A percentile compares a stretch with the other conserved stretches of the same genome.
These are phyloP conservation scores for Patella vulgata DNA, from an alignment of 1,140 invertebrate species.

Conservation along the genomic window DNA sequence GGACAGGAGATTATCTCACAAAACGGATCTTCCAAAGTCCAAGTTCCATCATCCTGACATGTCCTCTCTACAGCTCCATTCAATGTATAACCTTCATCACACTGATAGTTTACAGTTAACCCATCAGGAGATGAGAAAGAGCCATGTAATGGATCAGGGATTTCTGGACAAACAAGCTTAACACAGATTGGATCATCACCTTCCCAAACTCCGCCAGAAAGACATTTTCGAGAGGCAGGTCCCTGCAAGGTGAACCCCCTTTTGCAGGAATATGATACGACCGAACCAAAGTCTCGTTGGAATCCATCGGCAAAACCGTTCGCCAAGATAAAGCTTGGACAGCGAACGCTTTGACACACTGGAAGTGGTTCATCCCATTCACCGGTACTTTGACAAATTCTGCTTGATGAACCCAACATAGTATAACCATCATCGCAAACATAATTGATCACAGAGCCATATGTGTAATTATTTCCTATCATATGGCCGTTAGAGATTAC, in stretches of 20 bases:
- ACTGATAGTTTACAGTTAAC: conserved; percentile 39
- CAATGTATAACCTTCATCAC: conserved; percentile 52
- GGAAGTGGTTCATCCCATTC: conserved; percentile 77
- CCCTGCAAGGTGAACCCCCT: conserved; percentile 66
- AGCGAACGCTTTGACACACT: conserved; percentile 45
- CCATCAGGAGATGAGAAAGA: conserved; percentile 90
- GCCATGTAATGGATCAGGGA: conserved; percentile 73
- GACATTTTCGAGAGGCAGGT: conserved; percentile 45
- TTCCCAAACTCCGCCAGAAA: conserved; percentile 87
- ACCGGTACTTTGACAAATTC: conserved; percentile 82
- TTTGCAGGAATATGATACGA: conserved; percentile 66
- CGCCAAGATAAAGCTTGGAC: conserved; percentile 31
- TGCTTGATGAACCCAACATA: conserved; percentile 43
- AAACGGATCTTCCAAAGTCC: conserved; percentile 74
- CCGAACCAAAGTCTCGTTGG: conserved; percentile 38
- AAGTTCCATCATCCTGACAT: conserved; percentile 56
- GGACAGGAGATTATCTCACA: conserved; percentile 67
- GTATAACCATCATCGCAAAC: conserved; percentile 49
- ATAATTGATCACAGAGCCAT: conserved; percentile 42
- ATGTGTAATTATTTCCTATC: conserved; percentile 44
- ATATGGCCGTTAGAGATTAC: conserved; percentile 54
- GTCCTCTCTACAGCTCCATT: conserved; percentile 40
- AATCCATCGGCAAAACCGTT: conserved; percentile 44
- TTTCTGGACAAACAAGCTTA: conserved; percentile 37
- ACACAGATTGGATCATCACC: conserved; percentile 82